Evolutionary conservation across 92 coral and sea anemone genomes (phyloP).

Genomic region (Desmophyllum pertusum): DNA sequence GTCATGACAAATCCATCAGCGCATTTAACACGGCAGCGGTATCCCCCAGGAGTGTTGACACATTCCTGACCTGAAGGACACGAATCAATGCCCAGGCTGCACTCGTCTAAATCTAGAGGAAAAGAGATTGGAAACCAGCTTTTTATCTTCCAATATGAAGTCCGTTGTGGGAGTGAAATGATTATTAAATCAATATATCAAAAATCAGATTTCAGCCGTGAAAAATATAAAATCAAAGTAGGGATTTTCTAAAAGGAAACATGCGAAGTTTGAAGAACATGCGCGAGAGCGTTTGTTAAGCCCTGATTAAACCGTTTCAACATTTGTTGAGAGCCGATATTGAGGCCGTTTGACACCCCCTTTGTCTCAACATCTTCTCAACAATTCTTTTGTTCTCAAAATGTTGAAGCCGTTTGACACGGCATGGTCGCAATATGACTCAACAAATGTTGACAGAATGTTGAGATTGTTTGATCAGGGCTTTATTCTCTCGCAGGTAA

Average conservation of each 20-base stretch:
- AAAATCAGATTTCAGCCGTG: not conserved
- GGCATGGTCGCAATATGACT: no score
- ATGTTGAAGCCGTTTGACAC: no score
- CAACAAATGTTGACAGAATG: no score
- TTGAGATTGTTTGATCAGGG: no score
- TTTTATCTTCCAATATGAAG: not conserved
- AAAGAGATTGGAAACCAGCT: not conserved
- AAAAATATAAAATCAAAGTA: not conserved
- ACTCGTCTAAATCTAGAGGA: constrained; percentile 74
- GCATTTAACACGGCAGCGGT: constrained; percentile 69
- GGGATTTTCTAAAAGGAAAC: not conserved
- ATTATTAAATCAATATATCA: no score
- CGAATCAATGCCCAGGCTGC: constrained; percentile 52
- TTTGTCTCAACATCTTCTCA: no score
- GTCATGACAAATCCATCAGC: constrained; percentile 71
- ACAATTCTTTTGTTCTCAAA: no score
- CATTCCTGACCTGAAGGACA: constrained; percentile 72
- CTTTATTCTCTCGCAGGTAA: not conserved
- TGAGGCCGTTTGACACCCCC: no score
- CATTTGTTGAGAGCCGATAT: no score
- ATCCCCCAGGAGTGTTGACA: constrained; percentile 72
- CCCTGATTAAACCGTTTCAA: no score
- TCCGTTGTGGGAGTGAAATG: not conserved
- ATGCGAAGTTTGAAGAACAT: not conserved
- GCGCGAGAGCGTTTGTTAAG: not conserved